Conservation (phyloP, 1,140 invertebrate genomes). For the Ooceraea biroi region DNA sequence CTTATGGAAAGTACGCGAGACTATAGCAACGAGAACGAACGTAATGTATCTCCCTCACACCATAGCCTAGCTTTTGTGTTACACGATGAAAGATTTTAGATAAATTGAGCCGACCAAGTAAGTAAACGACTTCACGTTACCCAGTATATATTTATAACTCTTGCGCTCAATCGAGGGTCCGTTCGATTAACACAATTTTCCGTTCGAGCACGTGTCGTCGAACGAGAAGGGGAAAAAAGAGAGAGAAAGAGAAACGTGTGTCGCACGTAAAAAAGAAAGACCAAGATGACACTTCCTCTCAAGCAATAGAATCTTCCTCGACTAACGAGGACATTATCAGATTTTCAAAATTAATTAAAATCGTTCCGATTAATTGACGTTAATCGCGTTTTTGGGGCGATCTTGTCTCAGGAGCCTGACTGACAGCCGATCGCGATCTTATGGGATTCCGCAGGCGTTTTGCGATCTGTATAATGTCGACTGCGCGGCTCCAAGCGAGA, state of each 20-base stretch:
- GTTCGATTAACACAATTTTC: slow-evolving; percentile 39
- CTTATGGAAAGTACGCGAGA: slow-evolving; percentile 69
- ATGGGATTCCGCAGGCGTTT: slow-evolving; percentile 15
- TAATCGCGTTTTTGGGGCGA: slow-evolving; percentile 43
- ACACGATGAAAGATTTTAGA: slow-evolving; percentile 81
- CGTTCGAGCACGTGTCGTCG: background rate
- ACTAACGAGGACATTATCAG: too few species aligned
- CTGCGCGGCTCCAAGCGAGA: slow-evolving; percentile 28
- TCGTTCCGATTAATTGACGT: too few species aligned
- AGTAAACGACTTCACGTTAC: slow-evolving; percentile 85
- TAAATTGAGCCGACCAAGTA: slow-evolving; percentile 83
- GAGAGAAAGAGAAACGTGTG: background rate
- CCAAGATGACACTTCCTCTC: background rate
- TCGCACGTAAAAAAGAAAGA: too few species aligned
- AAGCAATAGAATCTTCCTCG: slow-evolving; percentile 17
- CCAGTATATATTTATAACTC: slow-evolving; percentile 80
- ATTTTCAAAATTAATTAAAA: too few species aligned
- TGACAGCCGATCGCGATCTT: slow-evolving; percentile 74
- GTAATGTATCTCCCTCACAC: slow-evolving; percentile 77
- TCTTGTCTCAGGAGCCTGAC: slow-evolving; percentile 47
- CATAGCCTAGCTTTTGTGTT: slow-evolving; percentile 83
- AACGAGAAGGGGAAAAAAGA: background rate
- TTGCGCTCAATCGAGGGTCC: slow-evolving; percentile 38
- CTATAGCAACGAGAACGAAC: slow-evolving; percentile 76
- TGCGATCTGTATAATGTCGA: background rate